A percentile compares a stretch with the other conserved stretches of the same genome.
Conservation (phyloP, 2,113 vertebrate genomes). For the Ageneiosus marmoratus region DNA sequence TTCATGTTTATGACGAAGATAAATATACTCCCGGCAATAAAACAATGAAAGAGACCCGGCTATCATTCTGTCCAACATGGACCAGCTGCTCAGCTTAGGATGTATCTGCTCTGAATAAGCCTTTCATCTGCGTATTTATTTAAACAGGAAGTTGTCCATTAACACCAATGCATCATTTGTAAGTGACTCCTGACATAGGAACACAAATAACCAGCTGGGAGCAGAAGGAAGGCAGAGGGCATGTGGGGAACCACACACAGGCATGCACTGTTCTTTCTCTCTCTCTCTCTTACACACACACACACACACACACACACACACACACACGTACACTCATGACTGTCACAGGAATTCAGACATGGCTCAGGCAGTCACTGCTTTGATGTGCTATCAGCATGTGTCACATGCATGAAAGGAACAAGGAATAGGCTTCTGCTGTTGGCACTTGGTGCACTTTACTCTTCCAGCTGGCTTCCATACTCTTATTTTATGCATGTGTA, state of each 20-base stretch:
- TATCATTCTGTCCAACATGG: conserved; percentile 53
- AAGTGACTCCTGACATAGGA: conserved; percentile 76
- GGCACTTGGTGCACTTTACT: neutral
- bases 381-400: conserved; percentile 39
- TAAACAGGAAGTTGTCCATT: conserved; percentile 75
- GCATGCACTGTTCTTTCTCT: conserved; percentile 47
- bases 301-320: neutral
- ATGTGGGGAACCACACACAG: conserved; percentile 38
- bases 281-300: conserved; percentile 10
- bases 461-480: neutral
- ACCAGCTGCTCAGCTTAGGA: conserved; percentile 59
- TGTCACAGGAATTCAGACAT: conserved; percentile 37
- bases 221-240: conserved; percentile 52
- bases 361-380: conserved; percentile 25
- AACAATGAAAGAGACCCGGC: conserved; percentile 43
- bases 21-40: conserved; percentile 63
- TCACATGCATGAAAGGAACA: conserved; percentile 3
- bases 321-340: neutral
- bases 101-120: conserved; percentile 50
- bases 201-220: conserved; percentile 66
- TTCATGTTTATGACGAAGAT: conserved; percentile 66
- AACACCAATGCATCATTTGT: conserved; percentile 70
- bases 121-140: conserved; percentile 71
- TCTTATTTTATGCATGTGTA: neutral
- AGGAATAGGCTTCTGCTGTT: neutral